Evolutionary conservation across 2,888 invertebrate species (phyloP).

Genomic region (Globia sparganii): DNA sequence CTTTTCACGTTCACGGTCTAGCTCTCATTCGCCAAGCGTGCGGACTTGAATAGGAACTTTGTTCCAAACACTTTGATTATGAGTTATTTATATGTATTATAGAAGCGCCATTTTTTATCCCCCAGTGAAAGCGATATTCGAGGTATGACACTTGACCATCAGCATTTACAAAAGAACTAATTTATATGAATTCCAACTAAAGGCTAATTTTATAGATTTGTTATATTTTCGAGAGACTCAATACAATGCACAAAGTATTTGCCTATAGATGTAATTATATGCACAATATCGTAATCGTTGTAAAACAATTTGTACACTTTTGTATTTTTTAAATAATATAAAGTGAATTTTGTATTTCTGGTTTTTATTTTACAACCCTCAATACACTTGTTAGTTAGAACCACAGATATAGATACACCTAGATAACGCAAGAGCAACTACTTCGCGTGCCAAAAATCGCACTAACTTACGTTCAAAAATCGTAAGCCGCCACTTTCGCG

Average conservation of each 20-base stretch:
- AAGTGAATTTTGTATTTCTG: conserved; percentile 76
- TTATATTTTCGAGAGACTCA: conserved; percentile 40
- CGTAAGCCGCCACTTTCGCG: too few species aligned
- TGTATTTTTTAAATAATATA: conserved; percentile 85
- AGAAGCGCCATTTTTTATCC: background rate
- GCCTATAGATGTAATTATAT: conserved; percentile 70
- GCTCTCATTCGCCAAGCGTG: background rate
- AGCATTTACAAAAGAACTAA: conserved; percentile 13
- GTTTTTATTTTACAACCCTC: conserved; percentile 45
- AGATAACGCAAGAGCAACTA: too few species aligned
- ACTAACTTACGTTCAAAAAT: too few species aligned
- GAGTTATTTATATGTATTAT: background rate
- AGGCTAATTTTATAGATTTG: conserved; percentile 38
- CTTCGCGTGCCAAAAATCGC: too few species aligned
- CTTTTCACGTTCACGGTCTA: background rate
- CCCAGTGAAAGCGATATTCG: background rate
- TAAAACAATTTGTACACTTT: conserved; percentile 84
- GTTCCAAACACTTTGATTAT: background rate
- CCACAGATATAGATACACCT: too few species aligned
- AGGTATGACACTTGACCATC: background rate
- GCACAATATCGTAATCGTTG: conserved; percentile 80
- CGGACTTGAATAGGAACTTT: background rate
- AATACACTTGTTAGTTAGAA: background rate
- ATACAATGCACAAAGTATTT: conserved; percentile 73
- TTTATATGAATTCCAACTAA: conserved; percentile 25